Conservation (phyloP, 2,888 invertebrate genomes). For the Drosophila ustulata region DNA sequence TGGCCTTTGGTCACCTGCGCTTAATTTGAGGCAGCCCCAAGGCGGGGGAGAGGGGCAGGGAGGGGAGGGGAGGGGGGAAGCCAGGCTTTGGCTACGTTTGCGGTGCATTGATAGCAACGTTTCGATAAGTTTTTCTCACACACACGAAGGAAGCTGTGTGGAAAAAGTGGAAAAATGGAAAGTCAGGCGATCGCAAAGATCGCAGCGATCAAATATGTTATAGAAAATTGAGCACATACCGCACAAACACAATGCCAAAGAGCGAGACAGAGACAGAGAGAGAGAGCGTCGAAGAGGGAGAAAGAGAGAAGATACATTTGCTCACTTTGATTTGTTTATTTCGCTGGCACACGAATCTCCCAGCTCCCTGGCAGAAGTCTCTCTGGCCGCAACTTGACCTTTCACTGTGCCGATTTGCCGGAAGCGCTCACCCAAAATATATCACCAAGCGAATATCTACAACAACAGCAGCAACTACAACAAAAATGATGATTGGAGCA, state of each 20-base stretch:
- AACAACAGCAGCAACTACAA: constrained; percentile 24
- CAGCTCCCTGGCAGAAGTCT: constrained; percentile 73
- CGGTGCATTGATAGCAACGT: constrained; percentile 65
- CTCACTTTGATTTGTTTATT: constrained; percentile 77
- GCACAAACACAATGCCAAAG: constrained; percentile 56
- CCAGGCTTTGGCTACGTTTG: constrained; percentile 46
- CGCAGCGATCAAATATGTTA: constrained; percentile 75
- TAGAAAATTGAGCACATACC: constrained; percentile 78
- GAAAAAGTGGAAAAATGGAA: constrained; percentile 70
- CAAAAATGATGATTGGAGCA: constrained; percentile 75
- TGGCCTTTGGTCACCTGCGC: constrained; percentile 83
- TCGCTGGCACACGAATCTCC: constrained; percentile 71
- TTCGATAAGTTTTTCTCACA: constrained; percentile 78
- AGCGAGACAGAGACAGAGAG: not conserved
- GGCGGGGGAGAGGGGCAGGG: not conserved
- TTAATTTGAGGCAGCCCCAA: constrained; percentile 71
- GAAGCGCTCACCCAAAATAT: constrained; percentile 79
- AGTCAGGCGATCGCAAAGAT: constrained; percentile 76
- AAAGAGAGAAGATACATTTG: constrained; percentile 55
- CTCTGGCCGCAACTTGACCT: constrained; percentile 75
- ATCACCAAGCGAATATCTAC: constrained; percentile 77
- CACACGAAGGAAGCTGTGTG: constrained; percentile 46
- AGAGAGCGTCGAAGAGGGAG: not conserved
- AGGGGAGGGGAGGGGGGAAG: constrained; percentile 9
- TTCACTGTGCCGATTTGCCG: constrained; percentile 75